phyloP scores from a whole-genome alignment of 2,797 vertebrate species.

The Kryptopterus vitreolus region DNA sequence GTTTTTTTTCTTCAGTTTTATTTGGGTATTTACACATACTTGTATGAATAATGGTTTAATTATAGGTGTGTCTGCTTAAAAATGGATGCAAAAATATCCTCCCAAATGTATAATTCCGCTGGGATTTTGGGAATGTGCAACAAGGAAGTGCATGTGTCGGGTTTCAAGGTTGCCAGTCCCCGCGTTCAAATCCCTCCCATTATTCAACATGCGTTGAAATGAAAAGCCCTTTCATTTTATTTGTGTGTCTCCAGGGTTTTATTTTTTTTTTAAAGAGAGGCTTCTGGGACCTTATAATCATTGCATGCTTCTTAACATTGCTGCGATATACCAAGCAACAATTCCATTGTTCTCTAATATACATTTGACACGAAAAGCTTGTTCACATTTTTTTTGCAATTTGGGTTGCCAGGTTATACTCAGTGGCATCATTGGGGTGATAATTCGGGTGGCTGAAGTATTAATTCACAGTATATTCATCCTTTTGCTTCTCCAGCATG shows the following conservation, averaged over 20 bases:
- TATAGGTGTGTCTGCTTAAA: background rate
- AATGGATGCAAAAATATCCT: background rate
- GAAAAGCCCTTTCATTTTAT: background rate
- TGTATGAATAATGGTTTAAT: background rate
- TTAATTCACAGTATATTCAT: background rate
- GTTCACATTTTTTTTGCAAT: background rate
- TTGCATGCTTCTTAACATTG: too few species aligned
- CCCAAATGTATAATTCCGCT: background rate
- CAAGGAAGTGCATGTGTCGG: background rate
- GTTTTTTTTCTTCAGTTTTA: background rate
- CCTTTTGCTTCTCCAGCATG: background rate
- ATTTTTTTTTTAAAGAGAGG: too few species aligned
- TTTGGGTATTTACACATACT: background rate
- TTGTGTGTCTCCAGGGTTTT: too few species aligned
- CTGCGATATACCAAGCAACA: too few species aligned
- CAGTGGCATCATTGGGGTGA: background rate
- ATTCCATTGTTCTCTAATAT: too few species aligned
- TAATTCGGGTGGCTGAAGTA: background rate
- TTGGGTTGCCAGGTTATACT: background rate
- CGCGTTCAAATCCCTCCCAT: background rate
- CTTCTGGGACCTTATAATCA: too few species aligned
- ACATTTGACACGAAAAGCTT: too few species aligned
- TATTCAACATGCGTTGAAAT: background rate
- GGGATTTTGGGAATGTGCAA: background rate
- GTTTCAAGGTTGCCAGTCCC: slow-evolving; percentile 3